Evolutionary conservation across 2,113 vertebrate genomes (phyloP).

Genomic region (Tautogolabrus adspersus): DNA sequence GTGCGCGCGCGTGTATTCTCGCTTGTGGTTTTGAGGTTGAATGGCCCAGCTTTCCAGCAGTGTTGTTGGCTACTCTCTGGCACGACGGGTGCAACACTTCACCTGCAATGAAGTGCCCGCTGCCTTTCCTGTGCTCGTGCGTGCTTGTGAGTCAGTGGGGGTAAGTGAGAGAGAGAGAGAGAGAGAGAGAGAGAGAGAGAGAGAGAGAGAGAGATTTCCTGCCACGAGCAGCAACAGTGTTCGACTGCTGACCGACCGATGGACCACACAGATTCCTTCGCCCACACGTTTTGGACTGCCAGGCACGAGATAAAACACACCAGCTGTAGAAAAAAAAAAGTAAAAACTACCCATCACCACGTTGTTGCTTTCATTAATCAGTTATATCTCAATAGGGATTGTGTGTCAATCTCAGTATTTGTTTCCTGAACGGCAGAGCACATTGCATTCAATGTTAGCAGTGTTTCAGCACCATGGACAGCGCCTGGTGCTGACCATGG

Average conservation of each 20-base stretch:
- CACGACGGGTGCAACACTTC: slow-evolving; percentile 48
- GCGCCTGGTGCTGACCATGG: slow-evolving; percentile 54
- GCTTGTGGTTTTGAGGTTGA: slow-evolving; percentile 19
- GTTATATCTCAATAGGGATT: background rate
- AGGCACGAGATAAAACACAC: slow-evolving; percentile 26
- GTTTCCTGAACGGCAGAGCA: background rate
- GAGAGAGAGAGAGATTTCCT: slow-evolving; percentile 43
- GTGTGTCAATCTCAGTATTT: background rate
- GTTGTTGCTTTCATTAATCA: background rate
- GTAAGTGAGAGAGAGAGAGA: background rate
- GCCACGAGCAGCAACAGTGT: slow-evolving; percentile 72
- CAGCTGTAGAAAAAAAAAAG: slow-evolving; percentile 7
- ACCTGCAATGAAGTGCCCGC: slow-evolving; percentile 62
- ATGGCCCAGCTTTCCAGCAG: slow-evolving; percentile 48
- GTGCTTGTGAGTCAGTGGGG: background rate
- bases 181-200: background rate
- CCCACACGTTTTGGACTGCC: slow-evolving; percentile 57
- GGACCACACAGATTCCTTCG: slow-evolving; percentile 65
- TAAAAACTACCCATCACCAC: background rate
- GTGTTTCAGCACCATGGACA: slow-evolving; percentile 55
- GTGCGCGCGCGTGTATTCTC: slow-evolving; percentile 1
- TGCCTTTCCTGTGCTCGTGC: slow-evolving; percentile 20
- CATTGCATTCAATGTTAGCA: slow-evolving; percentile 3
- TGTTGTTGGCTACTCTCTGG: slow-evolving; percentile 30
- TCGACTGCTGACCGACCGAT: slow-evolving; percentile 64